A percentile compares a stretch with the other conserved stretches of the same genome.
Evolutionary conservation across 2,113 vertebrate genomes (phyloP).

Genomic region (Corvus hawaiiensis): DNA sequence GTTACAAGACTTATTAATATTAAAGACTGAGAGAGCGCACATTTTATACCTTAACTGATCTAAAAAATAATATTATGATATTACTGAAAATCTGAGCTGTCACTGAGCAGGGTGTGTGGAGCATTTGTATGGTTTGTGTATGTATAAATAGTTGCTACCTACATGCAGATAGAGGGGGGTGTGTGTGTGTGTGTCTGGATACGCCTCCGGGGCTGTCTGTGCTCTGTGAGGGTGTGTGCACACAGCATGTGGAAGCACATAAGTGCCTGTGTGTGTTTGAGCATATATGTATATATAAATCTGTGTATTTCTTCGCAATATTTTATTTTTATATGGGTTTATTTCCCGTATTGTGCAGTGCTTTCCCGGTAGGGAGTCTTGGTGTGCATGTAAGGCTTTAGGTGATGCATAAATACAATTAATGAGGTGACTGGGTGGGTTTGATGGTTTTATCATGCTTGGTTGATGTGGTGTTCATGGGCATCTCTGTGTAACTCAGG

Average conservation of each 20-base stretch:
- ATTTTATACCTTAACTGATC: constrained; percentile 75
- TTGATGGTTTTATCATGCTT: neutral
- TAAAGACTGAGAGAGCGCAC: constrained; percentile 69
- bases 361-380: neutral
- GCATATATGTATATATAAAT: neutral
- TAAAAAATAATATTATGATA: constrained; percentile 74
- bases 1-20: constrained; percentile 84
- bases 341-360: neutral
- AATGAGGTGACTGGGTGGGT: neutral
- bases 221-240: neutral
- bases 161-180: neutral
- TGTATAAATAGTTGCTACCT: constrained; percentile 3
- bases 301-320: rapidly evolving
- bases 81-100: constrained; percentile 63
- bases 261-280: neutral
- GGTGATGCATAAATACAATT: neutral
- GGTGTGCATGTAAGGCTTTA: neutral
- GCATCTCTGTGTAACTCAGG: neutral
- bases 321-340: neutral
- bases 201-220: neutral
- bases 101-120: neutral
- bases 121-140: neutral
- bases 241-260: neutral
- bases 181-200: neutral
- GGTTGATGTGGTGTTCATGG: neutral